phyloP scores from a whole-genome alignment of 2,888 invertebrate genomes.

The Callyntrura sp. region DNA sequence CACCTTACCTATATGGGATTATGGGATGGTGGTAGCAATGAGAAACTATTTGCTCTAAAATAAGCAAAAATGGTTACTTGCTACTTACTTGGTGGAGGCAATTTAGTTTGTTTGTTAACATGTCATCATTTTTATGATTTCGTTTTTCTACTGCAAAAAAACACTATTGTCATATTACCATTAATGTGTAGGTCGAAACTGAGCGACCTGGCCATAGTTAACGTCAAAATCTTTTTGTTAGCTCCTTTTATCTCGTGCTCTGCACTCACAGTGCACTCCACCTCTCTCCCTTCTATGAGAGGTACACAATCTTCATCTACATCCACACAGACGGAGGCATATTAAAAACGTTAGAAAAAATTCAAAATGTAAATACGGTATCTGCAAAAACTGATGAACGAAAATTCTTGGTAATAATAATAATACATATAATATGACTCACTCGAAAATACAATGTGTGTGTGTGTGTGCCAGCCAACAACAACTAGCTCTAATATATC shows the following conservation, averaged over 20 bases:
- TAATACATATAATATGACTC: too few species aligned
- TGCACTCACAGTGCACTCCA: not conserved
- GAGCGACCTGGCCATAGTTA: slow-evolving; percentile 5
- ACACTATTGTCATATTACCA: slow-evolving; percentile 14
- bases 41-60: not conserved
- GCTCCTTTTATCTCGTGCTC: not conserved
- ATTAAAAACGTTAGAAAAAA: too few species aligned
- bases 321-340: too few species aligned
- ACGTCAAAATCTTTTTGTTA: slow-evolving; percentile 35
- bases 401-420: too few species aligned
- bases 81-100: not conserved
- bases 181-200: slow-evolving; percentile 34
- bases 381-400: too few species aligned
- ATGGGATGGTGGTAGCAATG: not conserved
- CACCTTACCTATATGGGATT: not conserved
- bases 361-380: too few species aligned
- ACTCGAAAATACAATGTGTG: too few species aligned
- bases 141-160: slow-evolving; percentile 5
- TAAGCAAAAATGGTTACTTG: not conserved
- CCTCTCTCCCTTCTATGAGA: slow-evolving; percentile 10
- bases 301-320: too few species aligned
- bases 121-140: slow-evolving; percentile 56
- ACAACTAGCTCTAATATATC: too few species aligned
- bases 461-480: too few species aligned
- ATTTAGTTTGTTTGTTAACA: slow-evolving; percentile 21